These are phyloP conservation scores for Ceratina calcarata DNA, from an alignment of 1,140 invertebrate species.

Conservation along the genomic window DNA sequence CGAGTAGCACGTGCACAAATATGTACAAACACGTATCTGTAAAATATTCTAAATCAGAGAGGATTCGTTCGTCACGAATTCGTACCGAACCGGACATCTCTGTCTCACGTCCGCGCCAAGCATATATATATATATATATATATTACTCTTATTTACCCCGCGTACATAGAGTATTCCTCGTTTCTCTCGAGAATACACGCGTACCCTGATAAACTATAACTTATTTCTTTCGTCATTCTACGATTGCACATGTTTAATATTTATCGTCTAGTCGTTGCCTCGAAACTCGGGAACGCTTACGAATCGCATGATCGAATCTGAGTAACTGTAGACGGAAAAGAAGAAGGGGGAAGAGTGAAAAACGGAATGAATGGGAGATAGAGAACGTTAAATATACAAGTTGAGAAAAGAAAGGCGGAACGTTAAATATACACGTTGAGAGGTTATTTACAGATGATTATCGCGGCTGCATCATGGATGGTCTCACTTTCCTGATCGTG, in stretches of 20 bases:
- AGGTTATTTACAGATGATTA: too few species aligned
- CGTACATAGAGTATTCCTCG: not conserved
- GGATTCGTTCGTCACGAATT: not conserved
- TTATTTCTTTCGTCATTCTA: conserved; percentile 1
- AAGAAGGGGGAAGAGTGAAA: too few species aligned
- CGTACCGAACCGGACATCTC: not conserved
- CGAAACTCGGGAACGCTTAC: not conserved
- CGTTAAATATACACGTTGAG: too few species aligned
- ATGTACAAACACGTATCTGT: not conserved
- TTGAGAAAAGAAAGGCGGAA: too few species aligned
- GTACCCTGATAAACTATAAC: not conserved
- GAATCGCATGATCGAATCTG: not conserved
- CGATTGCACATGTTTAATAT: conserved; percentile 21
- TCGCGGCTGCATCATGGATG: too few species aligned
- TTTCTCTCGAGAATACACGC: not conserved
- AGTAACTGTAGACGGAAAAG: too few species aligned
- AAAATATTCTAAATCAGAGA: not conserved
- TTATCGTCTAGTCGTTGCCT: not conserved
- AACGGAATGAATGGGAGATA: too few species aligned
- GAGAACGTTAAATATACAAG: too few species aligned
- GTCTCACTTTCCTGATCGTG: too few species aligned
- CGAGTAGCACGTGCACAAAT: not conserved
- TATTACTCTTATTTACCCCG: too few species aligned
- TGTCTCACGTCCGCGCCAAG: not conserved
- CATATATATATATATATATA: too few species aligned